A percentile compares a stretch with the other conserved stretches of the same genome.
These are phyloP conservation scores for Adelosebastes latens DNA, from an alignment of 2,797 vertebrate genomes.

Conservation along the genomic window DNA sequence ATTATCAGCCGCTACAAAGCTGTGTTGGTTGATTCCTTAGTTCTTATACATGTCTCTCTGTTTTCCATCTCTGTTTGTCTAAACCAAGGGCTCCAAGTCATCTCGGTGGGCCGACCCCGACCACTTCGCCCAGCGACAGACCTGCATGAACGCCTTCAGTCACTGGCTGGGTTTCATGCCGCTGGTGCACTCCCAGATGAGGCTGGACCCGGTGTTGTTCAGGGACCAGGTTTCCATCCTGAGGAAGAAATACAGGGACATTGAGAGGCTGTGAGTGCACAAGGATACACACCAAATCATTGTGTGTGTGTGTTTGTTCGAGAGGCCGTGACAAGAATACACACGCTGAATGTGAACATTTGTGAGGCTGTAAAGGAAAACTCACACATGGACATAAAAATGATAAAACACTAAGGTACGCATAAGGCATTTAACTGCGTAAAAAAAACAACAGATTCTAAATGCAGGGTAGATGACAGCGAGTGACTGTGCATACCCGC, in stretches of 20 bases:
- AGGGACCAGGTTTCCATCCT: constrained; percentile 88
- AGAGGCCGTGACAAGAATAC: background rate
- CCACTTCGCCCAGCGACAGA: constrained; percentile 87
- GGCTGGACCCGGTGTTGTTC: constrained; percentile 86
- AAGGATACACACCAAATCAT: constrained; percentile 8
- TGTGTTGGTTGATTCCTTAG: background rate
- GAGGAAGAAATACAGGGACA: constrained; percentile 87
- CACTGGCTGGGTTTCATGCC: constrained; percentile 87
- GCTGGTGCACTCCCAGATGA: constrained; percentile 85
- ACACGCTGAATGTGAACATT: constrained; percentile 1
- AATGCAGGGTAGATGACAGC: constrained; percentile 1
- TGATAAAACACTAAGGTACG: constrained; percentile 10
- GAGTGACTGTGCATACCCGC: constrained; percentile 17
- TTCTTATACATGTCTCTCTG: background rate
- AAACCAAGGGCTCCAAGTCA: constrained; percentile 79
- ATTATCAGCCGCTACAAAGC: background rate
- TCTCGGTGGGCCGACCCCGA: constrained; percentile 88
- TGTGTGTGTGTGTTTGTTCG: background rate
- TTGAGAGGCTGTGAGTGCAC: constrained; percentile 76
- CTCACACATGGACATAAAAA: constrained; percentile 38
- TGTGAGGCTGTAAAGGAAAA: constrained; percentile 33
- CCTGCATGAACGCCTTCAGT: constrained; percentile 84
- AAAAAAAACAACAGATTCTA: background rate
- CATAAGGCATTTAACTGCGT: constrained; percentile 2
- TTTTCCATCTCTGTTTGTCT: constrained; percentile 7